Conservation (phyloP, 1,140 invertebrate species). For the Chlorops oryzae region DNA sequence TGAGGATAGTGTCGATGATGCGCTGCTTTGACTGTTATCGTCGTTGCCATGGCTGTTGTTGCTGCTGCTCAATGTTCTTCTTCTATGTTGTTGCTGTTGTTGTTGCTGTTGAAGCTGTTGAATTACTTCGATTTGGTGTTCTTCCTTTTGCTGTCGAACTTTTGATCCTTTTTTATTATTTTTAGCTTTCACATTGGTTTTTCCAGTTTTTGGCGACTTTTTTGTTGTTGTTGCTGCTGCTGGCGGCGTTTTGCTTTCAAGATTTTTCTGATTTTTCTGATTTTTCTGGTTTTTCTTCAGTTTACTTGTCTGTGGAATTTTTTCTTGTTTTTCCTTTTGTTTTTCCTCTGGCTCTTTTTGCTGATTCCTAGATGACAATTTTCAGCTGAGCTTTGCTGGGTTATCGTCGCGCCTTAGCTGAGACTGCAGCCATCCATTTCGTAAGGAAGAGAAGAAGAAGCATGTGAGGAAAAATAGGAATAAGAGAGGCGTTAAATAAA, state of each 20-base stretch:
- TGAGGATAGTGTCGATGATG: slow-evolving; percentile 33
- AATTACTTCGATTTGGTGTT: too few species aligned
- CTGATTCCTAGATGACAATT: slow-evolving; percentile 25
- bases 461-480: neutral
- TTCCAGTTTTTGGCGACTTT: neutral
- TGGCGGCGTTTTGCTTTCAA: neutral
- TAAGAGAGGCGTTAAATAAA: too few species aligned
- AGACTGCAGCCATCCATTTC: slow-evolving; percentile 31
- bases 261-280: neutral
- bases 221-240: slow-evolving; percentile 8
- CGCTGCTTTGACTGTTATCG: slow-evolving; percentile 18
- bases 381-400: slow-evolving; percentile 47
- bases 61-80: neutral
- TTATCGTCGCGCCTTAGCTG: slow-evolving; percentile 48
- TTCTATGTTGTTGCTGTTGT: neutral
- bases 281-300: neutral
- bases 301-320: slow-evolving; percentile 14
- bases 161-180: slow-evolving; percentile 7
- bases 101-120: slow-evolving; percentile 1
- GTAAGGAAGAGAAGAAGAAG: neutral
- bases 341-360: slow-evolving; percentile 11
- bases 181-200: slow-evolving; percentile 2
- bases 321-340: slow-evolving; percentile 3
- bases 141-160: too few species aligned
- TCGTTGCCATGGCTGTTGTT: neutral